These are phyloP conservation scores for Phaethon lepturus DNA, from an alignment of 2,113 vertebrate species.

Conservation along the genomic window DNA sequence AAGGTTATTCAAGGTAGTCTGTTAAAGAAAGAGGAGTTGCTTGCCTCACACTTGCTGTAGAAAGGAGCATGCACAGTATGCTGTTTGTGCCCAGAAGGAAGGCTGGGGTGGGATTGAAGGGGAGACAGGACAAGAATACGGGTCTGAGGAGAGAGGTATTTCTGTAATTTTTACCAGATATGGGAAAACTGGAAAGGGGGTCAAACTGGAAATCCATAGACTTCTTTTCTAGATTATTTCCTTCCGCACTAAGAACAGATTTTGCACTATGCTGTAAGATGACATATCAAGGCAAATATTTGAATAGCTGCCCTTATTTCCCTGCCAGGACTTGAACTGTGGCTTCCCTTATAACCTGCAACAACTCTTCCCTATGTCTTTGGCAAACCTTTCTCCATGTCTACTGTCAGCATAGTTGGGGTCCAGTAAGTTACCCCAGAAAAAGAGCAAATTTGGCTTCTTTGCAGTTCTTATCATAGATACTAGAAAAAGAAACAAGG, in stretches of 20 bases:
- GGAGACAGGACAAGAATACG: background rate
- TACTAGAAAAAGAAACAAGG: background rate
- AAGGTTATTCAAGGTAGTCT: background rate
- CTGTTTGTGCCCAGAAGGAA: background rate
- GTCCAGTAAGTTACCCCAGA: background rate
- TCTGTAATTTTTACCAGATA: background rate
- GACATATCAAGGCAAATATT: background rate
- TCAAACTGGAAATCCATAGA: background rate
- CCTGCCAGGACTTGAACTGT: background rate
- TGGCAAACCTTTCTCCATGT: background rate
- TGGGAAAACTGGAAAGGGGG: background rate
- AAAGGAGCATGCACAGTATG: background rate
- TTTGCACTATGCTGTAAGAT: background rate
- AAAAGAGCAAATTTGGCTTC: background rate
- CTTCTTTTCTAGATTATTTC: background rate
- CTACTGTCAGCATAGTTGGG: background rate
- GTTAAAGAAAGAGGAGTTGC: background rate
- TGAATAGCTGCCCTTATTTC: background rate
- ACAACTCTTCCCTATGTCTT: background rate
- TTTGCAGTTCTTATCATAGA: background rate
- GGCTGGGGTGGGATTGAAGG: background rate
- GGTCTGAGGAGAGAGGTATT: background rate
- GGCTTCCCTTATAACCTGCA: background rate
- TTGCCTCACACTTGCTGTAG: background rate
- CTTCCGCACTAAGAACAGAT: background rate